These are phyloP conservation scores for Lasioglossum vierecki DNA, from an alignment of 2,888 invertebrate species.

Conservation along the genomic window DNA sequence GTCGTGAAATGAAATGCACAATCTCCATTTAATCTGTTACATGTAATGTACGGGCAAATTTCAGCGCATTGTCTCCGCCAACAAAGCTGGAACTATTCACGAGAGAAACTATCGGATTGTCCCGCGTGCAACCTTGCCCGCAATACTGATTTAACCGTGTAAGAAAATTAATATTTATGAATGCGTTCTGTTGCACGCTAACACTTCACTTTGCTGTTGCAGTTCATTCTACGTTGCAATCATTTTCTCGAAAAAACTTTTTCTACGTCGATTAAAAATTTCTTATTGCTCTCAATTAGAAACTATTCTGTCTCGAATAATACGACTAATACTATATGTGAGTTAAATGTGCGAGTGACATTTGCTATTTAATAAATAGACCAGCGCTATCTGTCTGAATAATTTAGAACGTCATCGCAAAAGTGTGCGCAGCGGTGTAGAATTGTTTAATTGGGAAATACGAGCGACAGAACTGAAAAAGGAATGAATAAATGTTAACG, in stretches of 20 bases:
- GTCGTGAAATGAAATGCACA: conserved; percentile 41
- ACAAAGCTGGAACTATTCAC: conserved; percentile 18
- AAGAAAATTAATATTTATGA: not conserved
- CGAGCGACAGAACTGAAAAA: not conserved
- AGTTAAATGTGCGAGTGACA: not conserved
- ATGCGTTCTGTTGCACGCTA: not conserved
- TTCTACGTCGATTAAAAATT: not conserved
- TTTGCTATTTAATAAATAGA: not conserved
- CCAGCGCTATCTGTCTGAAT: not conserved
- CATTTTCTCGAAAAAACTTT: not conserved
- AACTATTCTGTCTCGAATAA: not conserved
- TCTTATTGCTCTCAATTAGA: too few relatives aligned
- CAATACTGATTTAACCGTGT: not conserved
- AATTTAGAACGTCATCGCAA: not conserved
- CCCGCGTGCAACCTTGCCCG: not conserved
- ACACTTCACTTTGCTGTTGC: not conserved
- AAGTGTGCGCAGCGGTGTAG: not conserved
- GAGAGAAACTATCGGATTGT: not conserved
- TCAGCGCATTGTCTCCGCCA: conserved; percentile 19
- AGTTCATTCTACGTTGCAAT: not conserved
- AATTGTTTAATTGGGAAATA: not conserved
- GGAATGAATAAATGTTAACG: not conserved
- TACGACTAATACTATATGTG: too few relatives aligned
- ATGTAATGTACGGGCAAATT: conserved; percentile 5
- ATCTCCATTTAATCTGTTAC: conserved; percentile 28